Percentiles rank a stretch among this genome's conserved stretches.
These are phyloP conservation scores for Malurus cyaneus DNA, from an alignment of 2,113 vertebrate species.

Conservation along the genomic window DNA sequence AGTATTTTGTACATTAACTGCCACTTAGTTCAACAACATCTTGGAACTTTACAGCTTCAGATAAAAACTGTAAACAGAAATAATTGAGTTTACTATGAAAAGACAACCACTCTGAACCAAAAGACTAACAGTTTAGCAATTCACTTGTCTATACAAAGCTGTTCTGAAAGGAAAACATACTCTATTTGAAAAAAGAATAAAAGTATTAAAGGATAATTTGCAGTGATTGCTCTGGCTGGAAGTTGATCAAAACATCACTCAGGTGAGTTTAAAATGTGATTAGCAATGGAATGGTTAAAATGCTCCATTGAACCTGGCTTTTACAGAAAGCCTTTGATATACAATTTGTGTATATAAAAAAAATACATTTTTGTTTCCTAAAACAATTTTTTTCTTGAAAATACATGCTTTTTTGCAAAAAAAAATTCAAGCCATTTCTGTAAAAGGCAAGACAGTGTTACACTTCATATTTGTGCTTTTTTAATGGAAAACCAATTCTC, in stretches of 20 bases:
- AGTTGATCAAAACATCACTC: not conserved
- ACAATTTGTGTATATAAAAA: not conserved
- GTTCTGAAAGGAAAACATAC: not conserved
- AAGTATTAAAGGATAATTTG: not conserved
- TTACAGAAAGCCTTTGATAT: not conserved
- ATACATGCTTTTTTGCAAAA: not conserved
- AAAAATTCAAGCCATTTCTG: not conserved
- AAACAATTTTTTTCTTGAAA: not conserved
- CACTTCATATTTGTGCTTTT: not conserved
- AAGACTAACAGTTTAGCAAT: not conserved
- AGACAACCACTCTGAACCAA: not conserved
- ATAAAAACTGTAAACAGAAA: not conserved
- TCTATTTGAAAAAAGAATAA: not conserved
- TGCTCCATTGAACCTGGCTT: not conserved
- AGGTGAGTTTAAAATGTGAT: not conserved
- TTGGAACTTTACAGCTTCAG: not conserved
- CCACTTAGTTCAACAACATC: not conserved
- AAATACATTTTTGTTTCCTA: not conserved
- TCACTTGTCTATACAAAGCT: not conserved
- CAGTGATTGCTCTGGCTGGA: not conserved
- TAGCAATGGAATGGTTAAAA: not conserved
- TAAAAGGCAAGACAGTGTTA: not conserved
- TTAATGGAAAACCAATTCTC: not conserved
- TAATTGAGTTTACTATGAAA: not conserved
- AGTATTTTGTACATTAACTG: not conserved